Evolutionary conservation across 1,140 invertebrate species (phyloP), one percentile per base, ranked within the genome.

Genomic region (Cephus cinctus): DNA sequence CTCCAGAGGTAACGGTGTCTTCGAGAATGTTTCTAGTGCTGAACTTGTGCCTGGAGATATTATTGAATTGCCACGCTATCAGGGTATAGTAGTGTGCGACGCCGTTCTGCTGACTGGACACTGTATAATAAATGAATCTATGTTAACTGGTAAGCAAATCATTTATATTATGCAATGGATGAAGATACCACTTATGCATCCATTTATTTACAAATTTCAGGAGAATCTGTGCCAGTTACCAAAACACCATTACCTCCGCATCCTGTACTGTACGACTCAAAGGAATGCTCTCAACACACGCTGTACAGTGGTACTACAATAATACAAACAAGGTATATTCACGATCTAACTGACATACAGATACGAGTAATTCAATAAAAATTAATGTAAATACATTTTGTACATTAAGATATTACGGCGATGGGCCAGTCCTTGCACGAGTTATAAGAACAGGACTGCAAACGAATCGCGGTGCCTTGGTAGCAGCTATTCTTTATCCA

Each of bases 101-200:
- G 93, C 92, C 1, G 87, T 94, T 2, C 69, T 98, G 16, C 77
- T 97, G 2, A 83, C 84, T 35, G 95, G 96, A 2, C 89, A 84
- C 45, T 95, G 92, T 56, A 92, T 98, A 56, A 84, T 98, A 9
- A 96, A 98, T 71, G 96, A 98, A 78, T 93, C 91, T 55, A 96
- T 97, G 92, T 80, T 98, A 8, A 98, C 95, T 41, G 92, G 91
- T 93, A 69, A 83, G 44, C n/a, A n/a, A n/a, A n/a, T n/a, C n/a
- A n/a, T n/a, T n/a, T n/a, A n/a, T n/a, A n/a, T n/a, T n/a, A n/a
- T n/a, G n/a, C n/a, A n/a, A n/a, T n/a, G n/a, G n/a, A n/a, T n/a
- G n/a, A n/a, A n/a, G n/a, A n/a, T n/a, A n/a, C n/a, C n/a, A n/a
- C n/a, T n/a, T n/a, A n/a, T n/a, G n/a, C n/a, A n/a, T n/a, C n/a